Conservation (phyloP, 2,113 vertebrate genomes). For the Ptychochromis oligacanthus region DNA sequence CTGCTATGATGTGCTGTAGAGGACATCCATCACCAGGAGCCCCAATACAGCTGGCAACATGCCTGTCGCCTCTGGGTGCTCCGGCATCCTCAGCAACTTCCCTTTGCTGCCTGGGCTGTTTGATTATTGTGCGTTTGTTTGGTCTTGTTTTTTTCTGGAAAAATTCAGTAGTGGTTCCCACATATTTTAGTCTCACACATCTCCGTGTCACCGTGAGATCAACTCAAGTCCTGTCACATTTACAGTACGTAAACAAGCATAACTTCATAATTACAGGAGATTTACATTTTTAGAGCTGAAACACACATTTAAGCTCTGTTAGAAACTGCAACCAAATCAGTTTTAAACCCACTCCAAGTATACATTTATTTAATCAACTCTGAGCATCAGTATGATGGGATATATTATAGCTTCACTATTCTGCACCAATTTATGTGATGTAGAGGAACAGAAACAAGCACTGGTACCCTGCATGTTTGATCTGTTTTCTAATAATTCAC, state of each 20-base stretch:
- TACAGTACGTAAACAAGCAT: not conserved
- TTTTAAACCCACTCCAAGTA: not conserved
- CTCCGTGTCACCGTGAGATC: not conserved
- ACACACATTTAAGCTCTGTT: not conserved
- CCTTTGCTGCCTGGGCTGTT: slow-evolving; percentile 23
- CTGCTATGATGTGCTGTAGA: slow-evolving; percentile 42
- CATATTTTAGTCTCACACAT: not conserved
- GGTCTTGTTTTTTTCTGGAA: not conserved
- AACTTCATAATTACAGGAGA: not conserved
- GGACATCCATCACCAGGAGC: slow-evolving; percentile 64
- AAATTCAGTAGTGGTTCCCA: not conserved
- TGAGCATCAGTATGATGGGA: not conserved
- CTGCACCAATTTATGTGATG: not conserved
- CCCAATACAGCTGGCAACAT: slow-evolving; percentile 42
- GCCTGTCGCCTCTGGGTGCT: slow-evolving; percentile 46
- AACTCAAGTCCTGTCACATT: not conserved
- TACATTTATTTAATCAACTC: not conserved
- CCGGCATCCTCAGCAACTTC: slow-evolving; percentile 22
- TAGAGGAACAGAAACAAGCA: not conserved
- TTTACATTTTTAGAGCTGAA: no score
- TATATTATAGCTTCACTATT: not conserved
- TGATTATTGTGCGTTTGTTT: slow-evolving; percentile 1
- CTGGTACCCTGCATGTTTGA: not conserved
- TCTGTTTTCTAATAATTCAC: not conserved
- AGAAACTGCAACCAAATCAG: not conserved